Evolutionary conservation across 2,888 invertebrate genomes (phyloP).

Genomic region (Trilocha varians): DNA sequence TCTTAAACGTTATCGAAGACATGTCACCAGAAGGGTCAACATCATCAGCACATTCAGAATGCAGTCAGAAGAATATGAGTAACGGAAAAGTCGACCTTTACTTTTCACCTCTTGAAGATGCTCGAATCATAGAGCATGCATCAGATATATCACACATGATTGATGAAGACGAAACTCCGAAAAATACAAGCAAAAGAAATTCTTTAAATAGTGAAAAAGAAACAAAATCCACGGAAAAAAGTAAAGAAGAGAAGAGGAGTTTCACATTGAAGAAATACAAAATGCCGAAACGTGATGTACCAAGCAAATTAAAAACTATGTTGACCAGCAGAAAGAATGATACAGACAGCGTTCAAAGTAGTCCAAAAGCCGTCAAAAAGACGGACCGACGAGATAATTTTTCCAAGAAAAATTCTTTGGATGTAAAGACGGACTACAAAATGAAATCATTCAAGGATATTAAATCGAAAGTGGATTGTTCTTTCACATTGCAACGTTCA

Average conservation of each 20-base stretch:
- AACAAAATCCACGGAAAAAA: conserved; percentile 45
- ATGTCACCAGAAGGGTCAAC: conserved; percentile 78
- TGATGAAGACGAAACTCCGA: conserved; percentile 47
- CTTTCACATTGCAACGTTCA: conserved; percentile 62
- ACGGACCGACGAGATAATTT: conserved; percentile 81
- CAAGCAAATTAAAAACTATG: conserved; percentile 84
- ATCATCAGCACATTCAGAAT: conserved; percentile 68
- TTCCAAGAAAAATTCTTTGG: conserved; percentile 70
- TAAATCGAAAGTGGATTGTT: conserved; percentile 85
- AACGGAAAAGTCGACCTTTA: conserved; percentile 41
- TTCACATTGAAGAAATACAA: conserved; percentile 79
- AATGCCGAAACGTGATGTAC: conserved; percentile 84
- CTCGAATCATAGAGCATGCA: conserved; percentile 25
- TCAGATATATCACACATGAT: conserved; percentile 28
- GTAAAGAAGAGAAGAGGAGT: conserved; percentile 68
- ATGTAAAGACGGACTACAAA: conserved; percentile 83
- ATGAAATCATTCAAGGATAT: conserved; percentile 86
- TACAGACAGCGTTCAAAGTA: conserved; percentile 70
- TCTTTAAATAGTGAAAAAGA: conserved; percentile 60
- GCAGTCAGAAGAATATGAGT: conserved; percentile 61
- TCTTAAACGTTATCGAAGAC: conserved; percentile 76
- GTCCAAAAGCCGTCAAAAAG: conserved; percentile 74
- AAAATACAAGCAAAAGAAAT: conserved; percentile 58
- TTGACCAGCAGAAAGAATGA: conserved; percentile 72
- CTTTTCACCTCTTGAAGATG: conserved; percentile 41